Evolutionary conservation across 2,797 vertebrate genomes (phyloP).

Genomic region (Melanotaenia maccullochi): DNA sequence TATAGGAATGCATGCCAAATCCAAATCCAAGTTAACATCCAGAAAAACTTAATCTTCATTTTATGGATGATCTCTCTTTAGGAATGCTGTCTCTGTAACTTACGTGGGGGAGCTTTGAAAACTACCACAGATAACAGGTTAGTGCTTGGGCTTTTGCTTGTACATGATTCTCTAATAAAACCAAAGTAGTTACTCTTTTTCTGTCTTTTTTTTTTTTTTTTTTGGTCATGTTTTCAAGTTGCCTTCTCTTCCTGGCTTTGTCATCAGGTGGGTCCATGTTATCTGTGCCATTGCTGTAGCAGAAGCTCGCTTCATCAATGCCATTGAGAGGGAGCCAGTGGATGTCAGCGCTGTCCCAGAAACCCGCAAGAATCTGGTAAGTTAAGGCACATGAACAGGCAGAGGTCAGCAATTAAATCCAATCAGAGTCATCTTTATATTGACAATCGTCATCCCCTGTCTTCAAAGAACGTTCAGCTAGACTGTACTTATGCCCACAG

Average conservation of each 20-base stretch:
- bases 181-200: not conserved
- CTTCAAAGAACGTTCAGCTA: not conserved
- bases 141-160: slow-evolving; percentile 21
- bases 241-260: not conserved
- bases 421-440: not conserved
- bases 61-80: slow-evolving; percentile 50
- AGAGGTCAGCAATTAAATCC: not conserved
- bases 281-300: slow-evolving; percentile 96
- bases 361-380: slow-evolving; percentile 93
- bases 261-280: slow-evolving; percentile 92
- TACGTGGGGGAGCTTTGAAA: slow-evolving; percentile 95
- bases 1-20: not conserved
- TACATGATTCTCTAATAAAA: not conserved
- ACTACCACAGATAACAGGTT: slow-evolving; percentile 90
- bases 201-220: not conserved
- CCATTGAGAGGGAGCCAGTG: slow-evolving; percentile 91
- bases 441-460: not conserved
- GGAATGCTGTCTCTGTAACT: slow-evolving; percentile 96
- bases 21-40: too few relatives aligned
- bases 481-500: not conserved
- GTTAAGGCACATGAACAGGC: slow-evolving; percentile 34
- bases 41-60: not conserved
- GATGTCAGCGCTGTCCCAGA: slow-evolving; percentile 91
- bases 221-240: not conserved
- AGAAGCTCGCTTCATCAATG: slow-evolving; percentile 90